Evolutionary conservation across 2,888 invertebrate species (phyloP).

Genomic region (Panorpa germanica): DNA sequence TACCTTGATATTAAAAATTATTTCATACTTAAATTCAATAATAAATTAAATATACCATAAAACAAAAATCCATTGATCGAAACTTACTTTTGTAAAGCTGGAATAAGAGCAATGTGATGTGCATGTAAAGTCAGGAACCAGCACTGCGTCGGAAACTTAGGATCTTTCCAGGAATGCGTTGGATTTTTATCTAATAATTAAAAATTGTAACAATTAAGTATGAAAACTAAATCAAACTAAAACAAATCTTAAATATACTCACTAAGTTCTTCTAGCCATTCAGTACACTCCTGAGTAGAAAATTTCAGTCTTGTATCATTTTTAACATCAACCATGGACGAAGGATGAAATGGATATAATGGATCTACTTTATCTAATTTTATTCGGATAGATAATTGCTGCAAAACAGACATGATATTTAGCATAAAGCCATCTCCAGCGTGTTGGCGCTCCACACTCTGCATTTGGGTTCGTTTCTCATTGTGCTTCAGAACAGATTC

Average conservation of each 20-base stretch:
- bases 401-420: constrained; percentile 79
- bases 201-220: background rate
- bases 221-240: constrained; percentile 2
- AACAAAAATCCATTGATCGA: too few relatives aligned
- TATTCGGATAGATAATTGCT: constrained; percentile 76
- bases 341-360: constrained; percentile 73
- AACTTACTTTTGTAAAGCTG: constrained; percentile 74
- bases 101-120: constrained; percentile 81
- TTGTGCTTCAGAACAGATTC: constrained; percentile 60
- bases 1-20: too few relatives aligned
- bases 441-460: constrained; percentile 68
- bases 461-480: constrained; percentile 75
- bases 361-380: constrained; percentile 80
- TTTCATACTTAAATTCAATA: too few relatives aligned
- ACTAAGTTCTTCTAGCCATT: constrained; percentile 52
- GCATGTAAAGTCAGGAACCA: constrained; percentile 93
- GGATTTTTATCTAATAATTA: constrained; percentile 29
- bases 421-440: constrained; percentile 93
- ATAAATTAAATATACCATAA: too few relatives aligned
- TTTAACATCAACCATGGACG: constrained; percentile 48
- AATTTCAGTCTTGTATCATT: constrained; percentile 71
- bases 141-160: constrained; percentile 90
- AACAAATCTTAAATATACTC: constrained; percentile 17
- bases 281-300: constrained; percentile 60
- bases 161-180: constrained; percentile 46